These are phyloP conservation scores for Cerceris rybyensis DNA, from an alignment of 2,888 invertebrate genomes.

Conservation along the genomic window DNA sequence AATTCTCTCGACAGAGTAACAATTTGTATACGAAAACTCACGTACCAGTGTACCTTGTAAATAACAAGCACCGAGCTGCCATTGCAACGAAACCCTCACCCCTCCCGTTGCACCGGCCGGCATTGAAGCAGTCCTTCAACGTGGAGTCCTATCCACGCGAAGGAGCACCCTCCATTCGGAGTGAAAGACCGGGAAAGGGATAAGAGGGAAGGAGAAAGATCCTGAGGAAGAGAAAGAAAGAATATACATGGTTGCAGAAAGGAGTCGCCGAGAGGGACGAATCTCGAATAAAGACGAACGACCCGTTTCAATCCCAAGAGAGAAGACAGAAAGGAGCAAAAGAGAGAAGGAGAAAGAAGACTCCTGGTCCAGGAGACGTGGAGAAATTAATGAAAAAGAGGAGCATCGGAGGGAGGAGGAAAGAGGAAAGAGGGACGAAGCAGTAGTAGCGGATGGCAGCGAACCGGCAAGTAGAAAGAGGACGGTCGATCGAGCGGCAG, in stretches of 20 bases:
- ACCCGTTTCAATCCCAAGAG: too few relatives aligned
- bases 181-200: neutral
- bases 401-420: slow-evolving; percentile 20
- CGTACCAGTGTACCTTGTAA: neutral
- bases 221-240: slow-evolving; percentile 19
- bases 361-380: slow-evolving; percentile 18
- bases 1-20: too few relatives aligned
- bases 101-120: too few relatives aligned
- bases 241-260: neutral
- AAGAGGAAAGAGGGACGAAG: neutral
- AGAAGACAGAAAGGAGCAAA: neutral
- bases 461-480: slow-evolving; percentile 12
- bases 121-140: too few relatives aligned
- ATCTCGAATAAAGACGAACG: too few relatives aligned
- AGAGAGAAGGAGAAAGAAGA: slow-evolving; percentile 11
- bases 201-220: neutral
- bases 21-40: too few relatives aligned
- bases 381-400: slow-evolving; percentile 38
- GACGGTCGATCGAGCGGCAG: slow-evolving; percentile 5
- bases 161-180: neutral
- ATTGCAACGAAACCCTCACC: too few relatives aligned
- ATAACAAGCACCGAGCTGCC: too few relatives aligned
- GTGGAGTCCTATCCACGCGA: too few relatives aligned
- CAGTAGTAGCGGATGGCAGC: slow-evolving; percentile 5
- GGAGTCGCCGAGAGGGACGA: too few relatives aligned